Conservation (phyloP, 2,888 invertebrate species). For the Gryllus longicercus region DNA sequence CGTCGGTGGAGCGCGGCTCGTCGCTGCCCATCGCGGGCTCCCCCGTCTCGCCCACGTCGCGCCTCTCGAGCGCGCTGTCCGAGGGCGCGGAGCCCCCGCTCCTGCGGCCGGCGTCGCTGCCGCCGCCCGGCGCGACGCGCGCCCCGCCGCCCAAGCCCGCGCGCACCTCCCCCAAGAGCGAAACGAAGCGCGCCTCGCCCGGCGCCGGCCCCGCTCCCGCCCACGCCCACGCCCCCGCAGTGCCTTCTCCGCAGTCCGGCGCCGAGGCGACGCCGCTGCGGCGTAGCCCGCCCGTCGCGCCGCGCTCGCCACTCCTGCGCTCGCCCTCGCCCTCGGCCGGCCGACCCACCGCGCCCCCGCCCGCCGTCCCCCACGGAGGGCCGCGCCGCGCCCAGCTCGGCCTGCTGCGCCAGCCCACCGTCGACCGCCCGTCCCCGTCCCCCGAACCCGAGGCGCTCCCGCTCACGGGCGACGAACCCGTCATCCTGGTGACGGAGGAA, state of each 20-base stretch:
- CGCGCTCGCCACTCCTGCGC: background rate
- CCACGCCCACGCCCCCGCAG: background rate
- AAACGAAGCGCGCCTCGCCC: background rate
- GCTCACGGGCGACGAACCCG: background rate
- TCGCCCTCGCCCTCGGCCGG: background rate
- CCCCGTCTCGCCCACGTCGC: background rate
- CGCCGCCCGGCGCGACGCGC: background rate
- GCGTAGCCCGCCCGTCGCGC: background rate
- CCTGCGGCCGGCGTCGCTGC: background rate
- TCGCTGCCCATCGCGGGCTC: background rate
- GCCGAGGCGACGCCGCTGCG: background rate
- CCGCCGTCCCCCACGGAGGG: background rate
- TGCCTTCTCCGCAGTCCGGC: background rate
- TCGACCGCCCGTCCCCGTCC: background rate
- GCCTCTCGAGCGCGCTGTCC: background rate
- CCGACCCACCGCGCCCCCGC: background rate
- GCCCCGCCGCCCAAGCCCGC: background rate
- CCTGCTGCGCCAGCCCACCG: background rate
- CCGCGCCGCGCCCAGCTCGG: background rate
- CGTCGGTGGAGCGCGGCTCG: background rate
- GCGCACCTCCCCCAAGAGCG: slow-evolving; percentile 5
- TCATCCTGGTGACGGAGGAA: slow-evolving; percentile 17
- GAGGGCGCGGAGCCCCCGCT: background rate
- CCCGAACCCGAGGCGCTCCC: background rate
- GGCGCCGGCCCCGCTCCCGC: background rate